Evolutionary conservation across 2,797 vertebrate genomes (phyloP).

Genomic region (Podarcis siculus): DNA sequence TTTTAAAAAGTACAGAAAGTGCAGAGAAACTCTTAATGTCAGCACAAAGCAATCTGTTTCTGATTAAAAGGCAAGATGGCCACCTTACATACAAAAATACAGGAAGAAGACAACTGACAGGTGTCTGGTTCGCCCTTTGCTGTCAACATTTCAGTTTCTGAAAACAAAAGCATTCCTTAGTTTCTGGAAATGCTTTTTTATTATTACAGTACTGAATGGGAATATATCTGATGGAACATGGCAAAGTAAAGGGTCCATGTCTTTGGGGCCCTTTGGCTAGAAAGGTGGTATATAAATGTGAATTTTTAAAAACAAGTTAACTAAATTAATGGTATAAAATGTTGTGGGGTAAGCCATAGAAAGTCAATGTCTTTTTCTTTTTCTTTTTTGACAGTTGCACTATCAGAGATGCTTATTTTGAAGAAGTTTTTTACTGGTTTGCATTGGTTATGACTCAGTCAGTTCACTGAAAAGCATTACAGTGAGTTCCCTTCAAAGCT

Average conservation of each 20-base stretch:
- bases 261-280: not conserved
- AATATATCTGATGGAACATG: conserved; percentile 10
- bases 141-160: not conserved
- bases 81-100: conserved; percentile 18
- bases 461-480: conserved; percentile 23
- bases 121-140: conserved; percentile 25
- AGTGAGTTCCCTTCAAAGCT: conserved; percentile 31
- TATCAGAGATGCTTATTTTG: conserved; percentile 60
- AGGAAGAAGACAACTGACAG: not conserved
- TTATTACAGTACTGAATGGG: not conserved
- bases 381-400: conserved; percentile 26
- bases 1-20: not conserved
- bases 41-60: not conserved
- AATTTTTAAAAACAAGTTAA: not conserved
- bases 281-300: not conserved
- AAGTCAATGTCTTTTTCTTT: conserved; percentile 15
- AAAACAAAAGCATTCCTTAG: not conserved
- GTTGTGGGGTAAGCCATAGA: not conserved
- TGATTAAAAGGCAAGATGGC: not conserved
- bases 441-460: conserved; percentile 27
- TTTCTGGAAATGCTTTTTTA: not conserved
- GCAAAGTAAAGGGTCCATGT: not conserved
- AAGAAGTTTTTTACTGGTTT: conserved; percentile 14
- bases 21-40: not conserved
- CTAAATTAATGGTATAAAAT: not conserved